Evolutionary conservation across 2,888 invertebrate genomes (phyloP).

Genomic region (Teleiodes luculella): DNA sequence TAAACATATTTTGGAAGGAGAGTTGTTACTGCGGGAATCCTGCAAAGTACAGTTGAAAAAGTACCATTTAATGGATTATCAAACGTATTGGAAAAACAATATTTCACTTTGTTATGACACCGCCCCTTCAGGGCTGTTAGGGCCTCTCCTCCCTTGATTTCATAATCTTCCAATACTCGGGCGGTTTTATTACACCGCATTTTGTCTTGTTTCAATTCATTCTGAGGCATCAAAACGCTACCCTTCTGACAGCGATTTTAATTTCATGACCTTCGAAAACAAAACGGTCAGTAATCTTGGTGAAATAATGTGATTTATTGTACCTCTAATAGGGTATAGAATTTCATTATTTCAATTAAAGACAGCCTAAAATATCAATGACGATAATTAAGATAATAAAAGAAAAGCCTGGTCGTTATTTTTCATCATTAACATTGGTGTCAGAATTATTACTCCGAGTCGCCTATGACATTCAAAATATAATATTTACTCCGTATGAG

Average conservation of each 20-base stretch:
- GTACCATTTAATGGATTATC: not conserved
- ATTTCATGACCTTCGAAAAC: not conserved
- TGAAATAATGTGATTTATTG: not conserved
- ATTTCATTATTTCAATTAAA: no score
- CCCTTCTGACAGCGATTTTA: not conserved
- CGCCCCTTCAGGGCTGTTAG: not conserved
- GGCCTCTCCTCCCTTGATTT: not conserved
- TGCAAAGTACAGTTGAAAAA: no score
- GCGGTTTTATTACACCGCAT: not conserved
- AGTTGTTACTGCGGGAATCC: no score
- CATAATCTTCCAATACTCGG: not conserved
- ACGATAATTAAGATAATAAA: no score
- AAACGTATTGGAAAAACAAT: conserved; percentile 4
- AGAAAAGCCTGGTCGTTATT: no score
- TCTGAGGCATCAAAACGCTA: not conserved
- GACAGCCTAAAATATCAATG: no score
- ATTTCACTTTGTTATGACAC: conserved; percentile 2
- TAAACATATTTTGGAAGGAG: no score
- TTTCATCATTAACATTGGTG: no score
- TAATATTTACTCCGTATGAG: no score
- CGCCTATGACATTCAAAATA: no score
- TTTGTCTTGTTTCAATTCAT: not conserved
- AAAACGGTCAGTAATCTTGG: not conserved
- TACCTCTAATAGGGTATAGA: no score
- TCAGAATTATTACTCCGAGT: no score